Percentiles rank a stretch among this genome's conserved stretches.
phyloP scores from a whole-genome alignment of 2,888 invertebrate species.

The Hypercompe scribonia region DNA sequence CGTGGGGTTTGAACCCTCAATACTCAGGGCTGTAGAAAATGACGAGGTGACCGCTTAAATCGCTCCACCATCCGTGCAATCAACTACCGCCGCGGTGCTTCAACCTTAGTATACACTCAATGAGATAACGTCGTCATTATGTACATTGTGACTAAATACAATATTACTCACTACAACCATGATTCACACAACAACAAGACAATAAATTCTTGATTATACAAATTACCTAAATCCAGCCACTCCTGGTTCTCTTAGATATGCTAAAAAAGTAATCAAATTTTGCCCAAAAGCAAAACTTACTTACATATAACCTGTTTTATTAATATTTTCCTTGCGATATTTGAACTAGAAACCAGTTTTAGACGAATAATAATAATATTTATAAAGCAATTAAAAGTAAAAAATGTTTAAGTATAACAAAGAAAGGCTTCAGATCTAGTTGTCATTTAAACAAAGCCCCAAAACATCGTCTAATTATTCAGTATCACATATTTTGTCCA shows the following conservation, averaged over 20 bases:
- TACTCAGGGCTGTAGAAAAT: too few relatives aligned
- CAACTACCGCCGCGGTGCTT: neutral
- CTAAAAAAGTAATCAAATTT: neutral
- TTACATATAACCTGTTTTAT: too few relatives aligned
- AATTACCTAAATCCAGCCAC: conserved; percentile 15
- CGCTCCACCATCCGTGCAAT: too few relatives aligned
- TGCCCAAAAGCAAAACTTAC: neutral
- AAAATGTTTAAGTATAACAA: too few relatives aligned
- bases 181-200: conserved; percentile 39
- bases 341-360: too few relatives aligned
- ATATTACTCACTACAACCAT: conserved; percentile 59
- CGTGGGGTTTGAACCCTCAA: too few relatives aligned
- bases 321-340: too few relatives aligned
- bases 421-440: too few relatives aligned
- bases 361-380: too few relatives aligned
- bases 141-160: conserved; percentile 55
- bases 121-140: conserved; percentile 56
- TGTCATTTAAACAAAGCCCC: conserved; percentile 11
- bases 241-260: neutral
- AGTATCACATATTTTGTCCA: conserved; percentile 4
- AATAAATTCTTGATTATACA: conserved; percentile 21
- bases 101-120: conserved; percentile 7
- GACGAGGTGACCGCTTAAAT: too few relatives aligned
- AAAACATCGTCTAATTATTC: conserved; percentile 27
- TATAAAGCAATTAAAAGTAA: too few relatives aligned